phyloP scores from a whole-genome alignment of 2,113 vertebrate species.

The Hippocampus comes region DNA sequence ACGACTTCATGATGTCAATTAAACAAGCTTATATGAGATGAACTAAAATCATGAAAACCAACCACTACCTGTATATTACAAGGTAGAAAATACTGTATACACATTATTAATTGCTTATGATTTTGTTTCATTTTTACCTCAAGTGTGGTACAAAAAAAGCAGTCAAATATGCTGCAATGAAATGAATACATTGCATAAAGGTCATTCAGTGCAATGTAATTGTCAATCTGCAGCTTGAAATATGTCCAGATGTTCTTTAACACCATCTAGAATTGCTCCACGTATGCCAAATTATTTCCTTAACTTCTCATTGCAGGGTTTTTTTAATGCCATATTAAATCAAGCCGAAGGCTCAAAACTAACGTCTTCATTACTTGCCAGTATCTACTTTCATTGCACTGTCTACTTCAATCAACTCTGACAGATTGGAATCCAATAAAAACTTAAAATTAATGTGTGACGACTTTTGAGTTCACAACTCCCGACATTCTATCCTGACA shows the following conservation, averaged over 20 bases:
- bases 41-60: too few relatives aligned
- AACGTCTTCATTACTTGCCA: background rate
- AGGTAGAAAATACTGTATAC: too few relatives aligned
- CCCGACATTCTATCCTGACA: slow-evolving; percentile 12
- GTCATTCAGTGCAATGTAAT: background rate
- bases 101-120: background rate
- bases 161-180: background rate
- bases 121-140: background rate
- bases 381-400: background rate
- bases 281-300: background rate
- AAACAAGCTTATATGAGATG: too few relatives aligned
- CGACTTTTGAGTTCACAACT: slow-evolving; percentile 20
- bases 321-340: slow-evolving; percentile 2
- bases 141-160: background rate
- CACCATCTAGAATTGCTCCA: background rate
- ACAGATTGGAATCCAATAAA: slow-evolving; percentile 25
- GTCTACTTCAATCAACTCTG: slow-evolving; percentile 13
- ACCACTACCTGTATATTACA: too few relatives aligned
- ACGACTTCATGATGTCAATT: too few relatives aligned
- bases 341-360: background rate
- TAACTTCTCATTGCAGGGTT: background rate
- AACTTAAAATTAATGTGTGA: slow-evolving; percentile 26
- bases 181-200: background rate
- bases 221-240: slow-evolving; percentile 10
- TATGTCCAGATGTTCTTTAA: slow-evolving; percentile 2